Conservation (phyloP, 2,888 invertebrate genomes). For the Polyploca ridens region DNA sequence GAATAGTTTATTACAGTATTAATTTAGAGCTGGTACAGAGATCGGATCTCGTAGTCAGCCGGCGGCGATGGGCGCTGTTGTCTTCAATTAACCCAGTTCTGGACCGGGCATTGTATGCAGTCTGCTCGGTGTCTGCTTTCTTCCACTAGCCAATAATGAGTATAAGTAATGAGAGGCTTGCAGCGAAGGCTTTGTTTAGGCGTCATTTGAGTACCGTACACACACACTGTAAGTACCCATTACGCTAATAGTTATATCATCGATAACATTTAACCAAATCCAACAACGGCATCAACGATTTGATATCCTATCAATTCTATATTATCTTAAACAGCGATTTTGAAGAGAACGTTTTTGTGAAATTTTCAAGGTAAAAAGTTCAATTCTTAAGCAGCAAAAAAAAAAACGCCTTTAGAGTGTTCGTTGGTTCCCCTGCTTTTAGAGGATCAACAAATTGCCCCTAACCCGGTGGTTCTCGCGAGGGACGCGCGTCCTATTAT, state of each 20-base stretch:
- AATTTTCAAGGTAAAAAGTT: too few species aligned
- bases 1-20: conserved; percentile 62
- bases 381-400: too few species aligned
- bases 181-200: conserved; percentile 60
- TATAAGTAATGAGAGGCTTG: conserved; percentile 69
- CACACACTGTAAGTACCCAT: conserved; percentile 52
- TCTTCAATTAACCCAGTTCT: conserved; percentile 82
- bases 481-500: too few species aligned
- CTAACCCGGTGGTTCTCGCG: too few species aligned
- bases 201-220: conserved; percentile 65
- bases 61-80: conserved; percentile 67
- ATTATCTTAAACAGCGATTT: too few species aligned
- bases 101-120: conserved; percentile 71
- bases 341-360: too few species aligned
- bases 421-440: too few species aligned
- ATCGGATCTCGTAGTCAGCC: conserved; percentile 64
- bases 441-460: too few species aligned
- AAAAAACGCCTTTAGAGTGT: too few species aligned
- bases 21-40: conserved; percentile 59
- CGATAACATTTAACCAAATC: background rate
- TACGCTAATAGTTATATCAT: conserved; percentile 43
- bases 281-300: background rate
- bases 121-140: conserved; percentile 81
- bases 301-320: background rate
- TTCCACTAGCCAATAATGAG: conserved; percentile 67